phyloP scores from a whole-genome alignment of 2,797 vertebrate species.

The Schizothorax lantsangensis region DNA sequence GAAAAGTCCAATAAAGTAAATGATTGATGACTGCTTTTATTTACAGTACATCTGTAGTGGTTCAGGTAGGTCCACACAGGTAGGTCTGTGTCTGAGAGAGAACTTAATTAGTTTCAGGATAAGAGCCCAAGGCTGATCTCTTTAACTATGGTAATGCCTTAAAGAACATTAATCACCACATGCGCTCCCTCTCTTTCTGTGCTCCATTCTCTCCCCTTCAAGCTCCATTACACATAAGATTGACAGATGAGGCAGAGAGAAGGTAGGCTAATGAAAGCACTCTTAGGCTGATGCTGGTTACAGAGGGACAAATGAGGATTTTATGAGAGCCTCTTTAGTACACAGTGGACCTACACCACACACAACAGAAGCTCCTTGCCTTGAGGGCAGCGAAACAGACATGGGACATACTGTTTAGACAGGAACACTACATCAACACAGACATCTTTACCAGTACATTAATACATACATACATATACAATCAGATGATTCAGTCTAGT shows the following conservation, averaged over 20 bases:
- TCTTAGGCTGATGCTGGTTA: slow-evolving; percentile 54
- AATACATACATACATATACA: slow-evolving; percentile 5
- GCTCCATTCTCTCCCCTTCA: slow-evolving; percentile 45
- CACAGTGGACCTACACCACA: slow-evolving; percentile 47
- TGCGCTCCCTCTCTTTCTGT: not conserved
- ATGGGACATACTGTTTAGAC: slow-evolving; percentile 42
- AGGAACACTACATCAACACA: slow-evolving; percentile 44
- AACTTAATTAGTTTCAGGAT: slow-evolving; percentile 60
- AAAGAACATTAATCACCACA: slow-evolving; percentile 57
- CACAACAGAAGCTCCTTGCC: slow-evolving; percentile 36
- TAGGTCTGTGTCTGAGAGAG: slow-evolving; percentile 42
- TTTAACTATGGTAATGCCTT: slow-evolving; percentile 51
- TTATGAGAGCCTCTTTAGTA: slow-evolving; percentile 50
- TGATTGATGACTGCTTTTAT: not conserved
- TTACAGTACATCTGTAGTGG: slow-evolving; percentile 6
- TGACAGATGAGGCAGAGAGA: slow-evolving; percentile 54
- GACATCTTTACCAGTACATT: slow-evolving; percentile 26
- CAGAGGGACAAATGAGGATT: slow-evolving; percentile 33
- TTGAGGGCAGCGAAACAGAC: slow-evolving; percentile 49
- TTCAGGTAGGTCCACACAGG: not conserved
- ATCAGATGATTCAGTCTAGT: not conserved
- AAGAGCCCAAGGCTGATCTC: slow-evolving; percentile 55
- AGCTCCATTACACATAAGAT: slow-evolving; percentile 59
- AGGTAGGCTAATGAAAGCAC: slow-evolving; percentile 56
- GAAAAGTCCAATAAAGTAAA: not conserved